Evolutionary conservation across 37 sponge, comb jelly and placozoan species (phyloP).

Genomic region (Bolinopsis microptera): DNA sequence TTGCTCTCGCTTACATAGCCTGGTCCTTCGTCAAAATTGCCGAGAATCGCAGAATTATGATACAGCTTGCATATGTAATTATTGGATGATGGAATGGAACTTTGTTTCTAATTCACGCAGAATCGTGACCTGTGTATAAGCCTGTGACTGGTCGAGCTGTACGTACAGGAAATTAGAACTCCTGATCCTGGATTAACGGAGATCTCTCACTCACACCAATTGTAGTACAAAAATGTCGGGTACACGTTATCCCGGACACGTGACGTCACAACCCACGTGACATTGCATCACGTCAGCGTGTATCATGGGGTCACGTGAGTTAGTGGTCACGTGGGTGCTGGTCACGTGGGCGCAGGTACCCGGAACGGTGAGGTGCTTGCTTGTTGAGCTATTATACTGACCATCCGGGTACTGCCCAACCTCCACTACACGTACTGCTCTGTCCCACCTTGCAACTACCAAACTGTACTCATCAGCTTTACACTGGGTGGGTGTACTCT

Average conservation of each 20-base stretch:
- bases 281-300: neutral
- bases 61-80: neutral
- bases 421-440: too few species aligned
- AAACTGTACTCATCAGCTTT: too few species aligned
- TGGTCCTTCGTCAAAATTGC: neutral
- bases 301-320: neutral
- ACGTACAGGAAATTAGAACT: neutral
- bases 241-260: neutral
- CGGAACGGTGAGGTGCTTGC: neutral
- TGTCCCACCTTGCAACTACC: too few species aligned
- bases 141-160: neutral
- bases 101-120: neutral
- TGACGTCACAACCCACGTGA: neutral
- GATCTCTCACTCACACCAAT: neutral
- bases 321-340: neutral
- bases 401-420: neutral
- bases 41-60: neutral
- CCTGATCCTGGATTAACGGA: neutral
- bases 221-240: too few species aligned
- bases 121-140: neutral
- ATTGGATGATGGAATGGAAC: neutral
- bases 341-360: neutral
- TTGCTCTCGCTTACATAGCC: too few species aligned
- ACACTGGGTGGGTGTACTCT: too few species aligned
- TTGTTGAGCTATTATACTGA: neutral